Conservation (phyloP, 1,140 invertebrate species). For the Aphidius ervi region DNA sequence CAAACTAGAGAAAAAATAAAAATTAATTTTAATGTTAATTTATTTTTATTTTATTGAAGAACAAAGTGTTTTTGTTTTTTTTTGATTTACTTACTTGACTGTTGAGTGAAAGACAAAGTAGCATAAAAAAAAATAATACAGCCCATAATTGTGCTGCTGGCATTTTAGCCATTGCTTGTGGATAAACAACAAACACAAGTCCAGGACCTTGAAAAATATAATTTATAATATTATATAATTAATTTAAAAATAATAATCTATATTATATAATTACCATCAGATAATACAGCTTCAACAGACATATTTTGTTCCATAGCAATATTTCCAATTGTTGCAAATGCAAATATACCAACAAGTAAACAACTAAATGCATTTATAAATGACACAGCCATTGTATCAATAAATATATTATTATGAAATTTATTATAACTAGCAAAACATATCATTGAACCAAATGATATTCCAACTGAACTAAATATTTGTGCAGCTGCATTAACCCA, state of each 20-base stretch:
- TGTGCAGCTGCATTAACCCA: slow-evolving; percentile 91
- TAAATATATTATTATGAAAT: slow-evolving; percentile 84
- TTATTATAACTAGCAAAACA: slow-evolving; percentile 94
- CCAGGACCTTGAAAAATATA: slow-evolving; percentile 69
- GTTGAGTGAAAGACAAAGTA: slow-evolving; percentile 83
- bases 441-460: slow-evolving; percentile 89
- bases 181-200: slow-evolving; percentile 84
- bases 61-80: slow-evolving; percentile 1
- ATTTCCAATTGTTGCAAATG: slow-evolving; percentile 84
- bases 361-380: slow-evolving; percentile 79
- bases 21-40: not conserved
- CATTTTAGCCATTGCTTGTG: slow-evolving; percentile 85
- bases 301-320: slow-evolving; percentile 77
- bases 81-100: slow-evolving; percentile 68
- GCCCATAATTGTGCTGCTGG: slow-evolving; percentile 81
- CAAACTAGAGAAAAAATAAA: slow-evolving; percentile 63
- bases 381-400: slow-evolving; percentile 79
- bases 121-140: slow-evolving; percentile 86
- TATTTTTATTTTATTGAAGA: slow-evolving; percentile 56
- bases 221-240: slow-evolving; percentile 16
- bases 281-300: slow-evolving; percentile 74
- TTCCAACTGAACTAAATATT: slow-evolving; percentile 89
- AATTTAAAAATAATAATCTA: not conserved
- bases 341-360: slow-evolving; percentile 79
- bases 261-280: slow-evolving; percentile 62